Conservation (phyloP, 2,113 vertebrate species). For the Tupaia chinensis region DNA sequence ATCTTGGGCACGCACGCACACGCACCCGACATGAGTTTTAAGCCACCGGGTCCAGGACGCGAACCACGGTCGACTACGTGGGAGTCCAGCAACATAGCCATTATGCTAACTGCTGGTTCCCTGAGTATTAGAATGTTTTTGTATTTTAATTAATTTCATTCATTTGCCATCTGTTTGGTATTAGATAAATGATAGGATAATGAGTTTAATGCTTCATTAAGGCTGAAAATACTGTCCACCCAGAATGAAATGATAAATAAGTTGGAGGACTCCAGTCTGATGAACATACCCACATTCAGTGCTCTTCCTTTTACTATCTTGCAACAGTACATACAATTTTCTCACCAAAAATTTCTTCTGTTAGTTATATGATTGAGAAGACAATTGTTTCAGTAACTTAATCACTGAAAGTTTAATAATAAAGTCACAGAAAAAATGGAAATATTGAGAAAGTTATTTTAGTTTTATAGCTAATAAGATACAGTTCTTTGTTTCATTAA, state of each 20-base stretch:
- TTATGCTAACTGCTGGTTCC: no score
- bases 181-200: slow-evolving; percentile 16
- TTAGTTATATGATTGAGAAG: background rate
- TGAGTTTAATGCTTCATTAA: background rate
- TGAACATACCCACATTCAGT: background rate
- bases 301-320: background rate
- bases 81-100: no score
- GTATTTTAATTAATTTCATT: slow-evolving; percentile 1
- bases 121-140: background rate
- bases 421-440: slow-evolving; percentile 20
- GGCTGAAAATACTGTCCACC: background rate
- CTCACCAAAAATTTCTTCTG: background rate
- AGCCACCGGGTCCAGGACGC: no score
- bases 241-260: slow-evolving; percentile 12
- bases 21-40: no score
- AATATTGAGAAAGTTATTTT: background rate
- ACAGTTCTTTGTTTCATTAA: background rate
- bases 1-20: no score
- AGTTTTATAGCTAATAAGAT: slow-evolving; percentile 20
- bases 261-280: background rate
- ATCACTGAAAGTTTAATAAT: background rate
- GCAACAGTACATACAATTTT: background rate
- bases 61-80: no score
- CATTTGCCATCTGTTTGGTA: slow-evolving; percentile 38
- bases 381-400: background rate